Evolutionary conservation across 2,797 vertebrate species (phyloP).

Genomic region (Acanthiza pusilla): DNA sequence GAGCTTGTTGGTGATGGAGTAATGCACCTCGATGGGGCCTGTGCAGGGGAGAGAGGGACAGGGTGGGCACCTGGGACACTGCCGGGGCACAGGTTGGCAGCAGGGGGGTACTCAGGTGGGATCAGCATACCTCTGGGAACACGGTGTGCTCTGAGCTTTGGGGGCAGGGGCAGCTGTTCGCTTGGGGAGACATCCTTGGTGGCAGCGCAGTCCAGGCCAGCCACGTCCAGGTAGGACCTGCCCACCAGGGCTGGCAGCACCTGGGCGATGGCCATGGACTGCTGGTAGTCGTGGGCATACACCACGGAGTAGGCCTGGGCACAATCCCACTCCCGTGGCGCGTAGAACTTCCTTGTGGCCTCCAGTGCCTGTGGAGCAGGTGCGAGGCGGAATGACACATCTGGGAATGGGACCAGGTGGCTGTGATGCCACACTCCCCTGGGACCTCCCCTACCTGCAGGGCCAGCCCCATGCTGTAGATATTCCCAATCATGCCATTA

Average conservation of each 20-base stretch:
- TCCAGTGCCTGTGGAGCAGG: slow-evolving; percentile 46
- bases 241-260: slow-evolving; percentile 70
- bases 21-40: slow-evolving; percentile 1
- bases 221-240: slow-evolving; percentile 66
- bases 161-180: neutral
- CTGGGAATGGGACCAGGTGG: neutral
- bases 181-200: neutral
- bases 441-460: slow-evolving; percentile 64
- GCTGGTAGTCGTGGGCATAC: neutral
- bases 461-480: slow-evolving; percentile 73
- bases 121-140: neutral
- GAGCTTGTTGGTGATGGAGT: slow-evolving; percentile 65
- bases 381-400: fast-evolving
- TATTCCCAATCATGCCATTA: slow-evolving; percentile 57
- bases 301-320: slow-evolving; percentile 39
- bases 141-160: fast-evolving
- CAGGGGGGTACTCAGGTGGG: neutral
- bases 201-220: neutral
- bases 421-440: fast-evolving
- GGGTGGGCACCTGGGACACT: neutral
- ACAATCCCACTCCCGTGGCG: slow-evolving; percentile 51
- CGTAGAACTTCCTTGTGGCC: slow-evolving; percentile 17
- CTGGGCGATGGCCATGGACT: slow-evolving; percentile 67
- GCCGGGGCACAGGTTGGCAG: neutral
- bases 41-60: neutral